Percentiles rank a stretch among this genome's conserved stretches.
Conservation (phyloP, 2,797 vertebrate species). For the Hemibagrus guttatus region DNA sequence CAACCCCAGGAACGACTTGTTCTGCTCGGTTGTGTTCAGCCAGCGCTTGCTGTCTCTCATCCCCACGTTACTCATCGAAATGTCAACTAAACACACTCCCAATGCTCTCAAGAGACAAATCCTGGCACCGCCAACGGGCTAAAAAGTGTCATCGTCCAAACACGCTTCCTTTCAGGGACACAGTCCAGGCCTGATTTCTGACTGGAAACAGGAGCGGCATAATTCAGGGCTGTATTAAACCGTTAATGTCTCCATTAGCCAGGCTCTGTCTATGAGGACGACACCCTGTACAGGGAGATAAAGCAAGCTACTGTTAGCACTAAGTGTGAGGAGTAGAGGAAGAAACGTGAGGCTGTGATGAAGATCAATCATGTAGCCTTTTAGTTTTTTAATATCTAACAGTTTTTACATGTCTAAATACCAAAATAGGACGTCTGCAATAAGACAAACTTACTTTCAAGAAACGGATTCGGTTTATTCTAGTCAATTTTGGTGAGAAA, state of each 20-base stretch:
- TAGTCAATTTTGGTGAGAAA: background rate
- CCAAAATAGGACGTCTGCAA: background rate
- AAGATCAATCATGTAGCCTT: background rate
- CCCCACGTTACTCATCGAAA: constrained; percentile 5
- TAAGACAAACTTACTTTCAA: background rate
- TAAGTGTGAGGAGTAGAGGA: no score
- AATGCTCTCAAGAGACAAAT: background rate
- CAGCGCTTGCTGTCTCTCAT: constrained; percentile 3
- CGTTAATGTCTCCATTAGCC: constrained; percentile 8
- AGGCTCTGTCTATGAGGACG: background rate
- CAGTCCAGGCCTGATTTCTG: constrained; percentile 8
- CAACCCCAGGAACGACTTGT: background rate
- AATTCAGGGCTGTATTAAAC: background rate
- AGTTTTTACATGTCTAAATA: background rate
- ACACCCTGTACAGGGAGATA: background rate
- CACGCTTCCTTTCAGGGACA: background rate
- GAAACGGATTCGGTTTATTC: background rate
- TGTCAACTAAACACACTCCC: constrained; percentile 13
- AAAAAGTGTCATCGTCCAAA: constrained; percentile 21
- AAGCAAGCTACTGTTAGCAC: background rate
- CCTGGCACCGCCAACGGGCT: background rate
- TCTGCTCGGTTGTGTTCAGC: background rate
- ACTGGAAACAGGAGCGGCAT: constrained; percentile 10
- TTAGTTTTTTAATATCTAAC: background rate
- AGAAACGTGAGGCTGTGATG: background rate